Base-by-base conservation (phyloP, 2,797 vertebrate species). In the Perodicticus potto region DNA sequence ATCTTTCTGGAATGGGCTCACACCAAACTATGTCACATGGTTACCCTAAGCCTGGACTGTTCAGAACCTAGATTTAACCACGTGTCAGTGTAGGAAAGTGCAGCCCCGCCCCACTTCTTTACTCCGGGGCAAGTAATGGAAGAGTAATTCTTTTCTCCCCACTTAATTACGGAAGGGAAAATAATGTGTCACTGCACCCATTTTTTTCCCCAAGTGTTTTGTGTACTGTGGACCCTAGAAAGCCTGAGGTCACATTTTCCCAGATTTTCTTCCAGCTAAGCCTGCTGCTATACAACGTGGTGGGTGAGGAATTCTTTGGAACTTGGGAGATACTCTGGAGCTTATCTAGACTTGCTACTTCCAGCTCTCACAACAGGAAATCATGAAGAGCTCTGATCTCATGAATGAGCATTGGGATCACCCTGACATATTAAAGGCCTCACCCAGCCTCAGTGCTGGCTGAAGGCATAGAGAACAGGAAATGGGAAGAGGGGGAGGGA, bases 1-100 rank as follows among this genome's bases (percentile, higher is more conserved):
- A 67, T 20, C 63, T 97, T 97, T 96, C 40, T 93, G 6, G 2
- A 97, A 88, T 89, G 93, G 87, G 53, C 78, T 89, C 37, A 40
- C 37, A 37, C 32, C 82, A 81, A 82, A 49, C 73, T 74, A 65
- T 92, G 34, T n/a, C 20, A 95, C 82, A 37, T 9, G 95, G 53
- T 55, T n/a, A 43, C 67, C 3, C 3, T 65, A 65, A 85, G 86
- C 29, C 69, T 72, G 97, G 74, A 97, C 25, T 65, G 17, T 25
- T 89, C 5, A 61, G 45, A 55, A 7, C 53, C 5, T 17, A 73
- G 53, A 49, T 14, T 84, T 86, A 95, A 19, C 14, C 70, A 70
- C 11, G 0, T 0, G 0, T 72, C 67, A 78, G 2, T 91, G 25
- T 8, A 49, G 1, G 23, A 65, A 91, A 74, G 45, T 85, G 9